Evolutionary conservation across 2,797 vertebrate species (phyloP).

Genomic region (Pseudopleuronectes americanus): DNA sequence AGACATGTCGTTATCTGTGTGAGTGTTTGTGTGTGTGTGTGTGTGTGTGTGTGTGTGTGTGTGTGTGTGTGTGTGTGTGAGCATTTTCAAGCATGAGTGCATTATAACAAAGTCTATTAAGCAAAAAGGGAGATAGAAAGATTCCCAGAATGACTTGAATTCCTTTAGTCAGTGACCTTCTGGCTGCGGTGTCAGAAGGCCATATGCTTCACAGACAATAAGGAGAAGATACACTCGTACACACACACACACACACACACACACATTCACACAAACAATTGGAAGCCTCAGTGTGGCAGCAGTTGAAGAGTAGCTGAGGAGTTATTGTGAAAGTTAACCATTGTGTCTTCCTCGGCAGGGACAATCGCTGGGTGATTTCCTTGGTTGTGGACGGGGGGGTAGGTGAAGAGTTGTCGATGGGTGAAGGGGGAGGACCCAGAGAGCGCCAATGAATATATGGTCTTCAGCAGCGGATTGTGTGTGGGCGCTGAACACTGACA

Average conservation of each 20-base stretch:
- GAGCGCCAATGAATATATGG: constrained; percentile 70
- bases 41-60: constrained; percentile 8
- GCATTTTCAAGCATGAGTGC: constrained; percentile 37
- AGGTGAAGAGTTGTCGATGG: constrained; percentile 16
- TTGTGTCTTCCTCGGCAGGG: constrained; percentile 70
- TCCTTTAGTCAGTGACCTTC: constrained; percentile 74
- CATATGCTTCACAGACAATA: constrained; percentile 76
- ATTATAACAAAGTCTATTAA: constrained; percentile 36
- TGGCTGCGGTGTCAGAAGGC: constrained; percentile 66
- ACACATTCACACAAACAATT: constrained; percentile 21
- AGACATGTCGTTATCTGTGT: no score
- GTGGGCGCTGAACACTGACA: constrained; percentile 46
- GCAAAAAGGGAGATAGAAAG: constrained; percentile 48
- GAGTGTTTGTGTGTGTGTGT: background rate
- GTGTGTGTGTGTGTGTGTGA: constrained; percentile 6
- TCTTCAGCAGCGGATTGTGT: constrained; percentile 65
- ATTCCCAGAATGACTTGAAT: constrained; percentile 77
- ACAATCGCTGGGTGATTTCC: constrained; percentile 47
- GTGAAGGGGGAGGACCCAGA: constrained; percentile 38
- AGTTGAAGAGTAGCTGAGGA: constrained; percentile 62
- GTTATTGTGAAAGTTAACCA: constrained; percentile 74
- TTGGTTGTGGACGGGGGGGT: constrained; percentile 12
- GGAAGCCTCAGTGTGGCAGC: constrained; percentile 35
- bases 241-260: constrained; percentile 22
- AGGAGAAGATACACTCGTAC: constrained; percentile 16